Evolutionary conservation across 2,888 invertebrate species (phyloP).

Genomic region (Sipha maydis): DNA sequence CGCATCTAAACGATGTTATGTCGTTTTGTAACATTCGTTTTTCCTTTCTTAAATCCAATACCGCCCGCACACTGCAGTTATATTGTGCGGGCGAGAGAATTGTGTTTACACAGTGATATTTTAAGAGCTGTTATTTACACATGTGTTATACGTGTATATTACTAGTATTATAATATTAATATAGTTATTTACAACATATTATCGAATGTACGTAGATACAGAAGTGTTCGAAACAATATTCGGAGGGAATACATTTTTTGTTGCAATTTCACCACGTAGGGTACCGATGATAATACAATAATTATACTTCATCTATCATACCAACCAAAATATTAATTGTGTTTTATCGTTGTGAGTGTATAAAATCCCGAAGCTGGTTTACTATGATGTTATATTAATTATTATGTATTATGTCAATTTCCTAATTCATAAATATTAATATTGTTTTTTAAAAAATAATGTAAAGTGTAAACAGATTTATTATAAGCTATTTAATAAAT

Average conservation of each 20-base stretch:
- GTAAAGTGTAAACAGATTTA: not conserved
- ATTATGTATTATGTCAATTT: not conserved
- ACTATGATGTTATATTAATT: not conserved
- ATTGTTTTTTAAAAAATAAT: not conserved
- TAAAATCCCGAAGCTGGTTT: not conserved
- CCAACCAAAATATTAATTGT: too few species aligned
- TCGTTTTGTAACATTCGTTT: constrained; percentile 2
- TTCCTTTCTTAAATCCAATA: constrained; percentile 29
- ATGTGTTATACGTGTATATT: not conserved
- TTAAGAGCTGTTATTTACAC: not conserved
- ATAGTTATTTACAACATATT: not conserved
- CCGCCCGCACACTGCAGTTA: not conserved
- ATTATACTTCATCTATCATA: not conserved
- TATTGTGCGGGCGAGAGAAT: not conserved
- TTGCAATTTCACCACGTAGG: not conserved
- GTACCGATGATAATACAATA: too few species aligned
- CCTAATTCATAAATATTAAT: not conserved
- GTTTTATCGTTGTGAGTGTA: too few species aligned
- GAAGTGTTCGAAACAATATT: not conserved
- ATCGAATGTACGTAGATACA: too few species aligned
- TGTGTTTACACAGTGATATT: not conserved
- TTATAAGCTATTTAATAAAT: not conserved
- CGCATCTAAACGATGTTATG: not conserved
- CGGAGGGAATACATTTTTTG: not conserved
- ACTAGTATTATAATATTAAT: too few species aligned